A percentile compares a stretch with the other conserved stretches of the same genome.
phyloP scores from a whole-genome alignment of 2,888 invertebrate genomes.

The Oligia latruncula region DNA sequence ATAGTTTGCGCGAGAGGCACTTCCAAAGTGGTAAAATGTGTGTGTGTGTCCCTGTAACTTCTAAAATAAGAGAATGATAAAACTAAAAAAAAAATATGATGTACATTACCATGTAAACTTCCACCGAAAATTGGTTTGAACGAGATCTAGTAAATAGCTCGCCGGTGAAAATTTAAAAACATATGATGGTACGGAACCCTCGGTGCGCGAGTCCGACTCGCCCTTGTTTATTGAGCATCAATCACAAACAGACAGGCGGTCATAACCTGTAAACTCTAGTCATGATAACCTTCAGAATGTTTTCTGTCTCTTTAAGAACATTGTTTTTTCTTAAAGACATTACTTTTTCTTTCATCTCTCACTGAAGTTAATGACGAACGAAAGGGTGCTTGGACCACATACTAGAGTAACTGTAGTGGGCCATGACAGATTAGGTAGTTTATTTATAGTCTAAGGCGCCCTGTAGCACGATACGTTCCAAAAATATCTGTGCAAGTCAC shows the following conservation, averaged over 20 bases:
- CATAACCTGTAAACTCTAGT: not conserved
- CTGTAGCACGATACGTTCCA: not conserved
- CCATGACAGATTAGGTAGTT: constrained; percentile 16
- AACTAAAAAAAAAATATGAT: too few species aligned
- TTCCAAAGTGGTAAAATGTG: too few species aligned
- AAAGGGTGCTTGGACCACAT: constrained; percentile 17
- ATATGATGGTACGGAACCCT: too few species aligned
- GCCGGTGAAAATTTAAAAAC: too few species aligned
- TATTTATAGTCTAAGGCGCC: constrained; percentile 29
- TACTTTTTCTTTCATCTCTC: constrained; percentile 18
- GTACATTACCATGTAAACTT: too few species aligned
- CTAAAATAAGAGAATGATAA: too few species aligned
- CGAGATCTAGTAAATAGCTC: too few species aligned
- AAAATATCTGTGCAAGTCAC: constrained; percentile 36
- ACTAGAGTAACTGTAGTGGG: constrained; percentile 7
- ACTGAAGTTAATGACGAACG: constrained; percentile 19
- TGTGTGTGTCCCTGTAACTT: too few species aligned
- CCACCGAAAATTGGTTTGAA: too few species aligned
- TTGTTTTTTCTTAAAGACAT: not conserved
- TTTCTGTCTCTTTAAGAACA: not conserved
- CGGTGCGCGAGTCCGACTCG: too few species aligned
- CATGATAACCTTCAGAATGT: constrained; percentile 3
- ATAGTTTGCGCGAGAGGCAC: too few species aligned
- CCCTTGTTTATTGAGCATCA: not conserved
- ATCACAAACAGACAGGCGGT: not conserved